phyloP scores from a whole-genome alignment of 2,888 invertebrate species.

The Erebia epiphron region DNA sequence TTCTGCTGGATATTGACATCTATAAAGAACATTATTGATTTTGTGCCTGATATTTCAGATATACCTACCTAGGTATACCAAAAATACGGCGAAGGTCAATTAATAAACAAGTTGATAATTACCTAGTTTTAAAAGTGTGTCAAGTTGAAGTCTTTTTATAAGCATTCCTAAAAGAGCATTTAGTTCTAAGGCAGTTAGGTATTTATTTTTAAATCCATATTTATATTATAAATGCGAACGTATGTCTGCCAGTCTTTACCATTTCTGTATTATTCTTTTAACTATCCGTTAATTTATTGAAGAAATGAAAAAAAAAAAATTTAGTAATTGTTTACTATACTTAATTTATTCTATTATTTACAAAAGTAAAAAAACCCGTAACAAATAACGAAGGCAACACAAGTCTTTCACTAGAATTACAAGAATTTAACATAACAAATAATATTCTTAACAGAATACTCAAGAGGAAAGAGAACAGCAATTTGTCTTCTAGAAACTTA shows the following conservation, averaged over 20 bases:
- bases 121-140: conserved; percentile 1
- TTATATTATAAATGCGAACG: neutral
- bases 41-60: too few species aligned
- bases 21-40: too few species aligned
- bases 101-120: neutral
- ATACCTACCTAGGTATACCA: neutral
- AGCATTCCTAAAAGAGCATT: too few species aligned
- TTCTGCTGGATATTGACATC: too few species aligned
- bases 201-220: neutral
- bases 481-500: conserved; percentile 32
- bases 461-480: neutral
- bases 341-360: conserved; percentile 39
- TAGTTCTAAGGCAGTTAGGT: too few species aligned
- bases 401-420: conserved; percentile 27
- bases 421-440: conserved; percentile 30
- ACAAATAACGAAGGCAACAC: conserved; percentile 39
- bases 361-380: conserved; percentile 47
- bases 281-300: too few species aligned
- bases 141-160: neutral
- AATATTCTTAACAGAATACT: conserved; percentile 17
- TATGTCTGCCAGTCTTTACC: neutral
- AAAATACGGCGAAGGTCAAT: neutral
- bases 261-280: neutral
- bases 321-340: conserved; percentile 31
- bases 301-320: neutral